phyloP scores from a whole-genome alignment of 2,888 invertebrate genomes.

The Dynastes grantii region DNA sequence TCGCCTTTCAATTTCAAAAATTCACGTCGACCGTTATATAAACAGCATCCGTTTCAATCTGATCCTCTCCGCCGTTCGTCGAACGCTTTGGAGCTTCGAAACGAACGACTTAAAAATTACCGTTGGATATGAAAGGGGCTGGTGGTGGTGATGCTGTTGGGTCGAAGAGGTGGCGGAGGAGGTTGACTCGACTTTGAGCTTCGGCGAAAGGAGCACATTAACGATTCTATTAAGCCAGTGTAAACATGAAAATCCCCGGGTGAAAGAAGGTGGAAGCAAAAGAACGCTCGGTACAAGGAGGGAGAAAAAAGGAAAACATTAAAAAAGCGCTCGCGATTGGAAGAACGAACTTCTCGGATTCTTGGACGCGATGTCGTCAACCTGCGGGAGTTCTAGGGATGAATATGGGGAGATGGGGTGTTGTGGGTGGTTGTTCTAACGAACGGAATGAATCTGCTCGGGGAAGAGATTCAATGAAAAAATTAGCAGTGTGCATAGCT shows the following conservation, averaged over 20 bases:
- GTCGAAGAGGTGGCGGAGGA: not conserved
- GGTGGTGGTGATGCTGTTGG: not conserved
- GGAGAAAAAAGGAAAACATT: constrained; percentile 34
- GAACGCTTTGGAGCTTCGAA: constrained; percentile 6
- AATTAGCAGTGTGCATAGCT: not conserved
- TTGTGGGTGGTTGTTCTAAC: not conserved
- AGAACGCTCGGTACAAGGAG: not conserved
- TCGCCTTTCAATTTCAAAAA: not conserved
- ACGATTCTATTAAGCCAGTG: constrained; percentile 52
- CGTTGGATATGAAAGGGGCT: not conserved
- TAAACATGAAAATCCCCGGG: constrained; percentile 51
- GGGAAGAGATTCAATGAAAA: not conserved
- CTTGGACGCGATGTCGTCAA: constrained; percentile 8
- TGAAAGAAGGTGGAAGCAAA: constrained; percentile 20
- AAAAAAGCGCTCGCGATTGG: constrained; percentile 45
- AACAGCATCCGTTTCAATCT: constrained; percentile 5
- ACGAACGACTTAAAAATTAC: constrained; percentile 14
- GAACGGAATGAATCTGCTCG: constrained; percentile 2
- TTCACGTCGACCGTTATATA: not conserved
- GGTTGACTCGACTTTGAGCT: constrained; percentile 6
- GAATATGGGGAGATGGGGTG: not conserved
- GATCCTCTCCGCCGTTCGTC: not conserved
- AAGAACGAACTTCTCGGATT: constrained; percentile 23
- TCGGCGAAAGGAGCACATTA: constrained; percentile 43
- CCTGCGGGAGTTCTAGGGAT: not conserved